Evolutionary conservation across 1,140 invertebrate species (phyloP), one percentile per base, ranked within the genome.

Genomic region (Drosophila orosa): DNA sequence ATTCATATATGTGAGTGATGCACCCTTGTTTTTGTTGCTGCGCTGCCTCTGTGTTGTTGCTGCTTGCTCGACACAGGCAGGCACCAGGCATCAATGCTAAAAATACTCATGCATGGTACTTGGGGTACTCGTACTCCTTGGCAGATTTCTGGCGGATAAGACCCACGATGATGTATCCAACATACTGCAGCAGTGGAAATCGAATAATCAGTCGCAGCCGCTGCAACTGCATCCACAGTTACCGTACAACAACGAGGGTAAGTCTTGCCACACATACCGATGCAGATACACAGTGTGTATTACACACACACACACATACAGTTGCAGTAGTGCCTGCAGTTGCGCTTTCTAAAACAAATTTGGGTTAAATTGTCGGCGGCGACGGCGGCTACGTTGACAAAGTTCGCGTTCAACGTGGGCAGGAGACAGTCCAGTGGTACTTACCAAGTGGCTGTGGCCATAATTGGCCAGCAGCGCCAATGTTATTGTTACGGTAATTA

Each of bases 111-210:
- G 54, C 17, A 54, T 27, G 61, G 44, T 37, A 54, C 55, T 25
- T 17, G 15, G 15, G 22, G 31, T 35, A n/a, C 60, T 40, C 33
- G 29, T 58, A 62, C 59, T 42, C 69, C 52, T 78, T 55, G 19
- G 59, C 74, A 91, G 90, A 71, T 91, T 91, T 78, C 76, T 91
- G 65, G 90, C 86, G 62, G 90, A 91, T 50, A 91, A 91, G 79
- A 87, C 80, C 17, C 90, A 91, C 50, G 90, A 91, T 66, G 90
- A 91, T 74, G 78, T 91, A 59, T 89, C 87, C 47, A 91, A 91
- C 72, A 91, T 91, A 52, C 69, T 91, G 50, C 90, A 90, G 60
- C 90, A 91, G 54, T 91, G 90, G 90, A 91, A 91, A 80, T 84
- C 76, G 74, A 91, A 91, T 74, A 91, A 91, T 78, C 80, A 80